Evolutionary conservation across 1,140 invertebrate genomes (phyloP).

Genomic region (Bombus vancouverensis): DNA sequence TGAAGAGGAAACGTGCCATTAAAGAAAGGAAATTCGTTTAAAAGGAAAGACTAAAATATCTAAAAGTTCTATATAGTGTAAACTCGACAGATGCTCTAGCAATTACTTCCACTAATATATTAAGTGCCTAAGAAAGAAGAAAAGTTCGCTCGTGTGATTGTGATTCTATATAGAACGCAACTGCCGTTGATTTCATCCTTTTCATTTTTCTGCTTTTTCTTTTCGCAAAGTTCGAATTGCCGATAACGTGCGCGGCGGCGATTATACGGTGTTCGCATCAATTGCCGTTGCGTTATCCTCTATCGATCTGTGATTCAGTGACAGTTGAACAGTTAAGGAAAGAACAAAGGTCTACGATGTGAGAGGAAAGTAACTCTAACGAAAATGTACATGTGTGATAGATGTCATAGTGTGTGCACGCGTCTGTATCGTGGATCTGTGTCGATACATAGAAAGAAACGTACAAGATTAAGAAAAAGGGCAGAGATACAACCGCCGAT

Average conservation of each 20-base stretch:
- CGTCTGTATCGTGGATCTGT: neutral
- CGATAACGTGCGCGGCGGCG: too few species aligned
- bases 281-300: conserved; percentile 16
- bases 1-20: conserved; percentile 69
- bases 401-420: neutral
- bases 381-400: conserved; percentile 1
- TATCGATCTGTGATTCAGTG: conserved; percentile 1
- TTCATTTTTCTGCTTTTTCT: neutral
- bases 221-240: neutral
- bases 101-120: conserved; percentile 49
- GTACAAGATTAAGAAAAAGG: conserved; percentile 19
- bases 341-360: conserved; percentile 19
- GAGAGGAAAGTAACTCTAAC: conserved; percentile 14
- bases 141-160: conserved; percentile 57
- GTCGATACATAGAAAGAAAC: conserved; percentile 33
- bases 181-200: neutral
- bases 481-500: conserved; percentile 50
- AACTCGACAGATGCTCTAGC: conserved; percentile 60
- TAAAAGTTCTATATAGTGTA: conserved; percentile 56
- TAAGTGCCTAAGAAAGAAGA: conserved; percentile 66
- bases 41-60: conserved; percentile 63
- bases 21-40: conserved; percentile 44
- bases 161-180: conserved; percentile 42
- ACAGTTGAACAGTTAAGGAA: neutral
- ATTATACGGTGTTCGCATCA: neutral